phyloP scores from a whole-genome alignment of 2,888 invertebrate species.

The Trissoscelio sp. region DNA sequence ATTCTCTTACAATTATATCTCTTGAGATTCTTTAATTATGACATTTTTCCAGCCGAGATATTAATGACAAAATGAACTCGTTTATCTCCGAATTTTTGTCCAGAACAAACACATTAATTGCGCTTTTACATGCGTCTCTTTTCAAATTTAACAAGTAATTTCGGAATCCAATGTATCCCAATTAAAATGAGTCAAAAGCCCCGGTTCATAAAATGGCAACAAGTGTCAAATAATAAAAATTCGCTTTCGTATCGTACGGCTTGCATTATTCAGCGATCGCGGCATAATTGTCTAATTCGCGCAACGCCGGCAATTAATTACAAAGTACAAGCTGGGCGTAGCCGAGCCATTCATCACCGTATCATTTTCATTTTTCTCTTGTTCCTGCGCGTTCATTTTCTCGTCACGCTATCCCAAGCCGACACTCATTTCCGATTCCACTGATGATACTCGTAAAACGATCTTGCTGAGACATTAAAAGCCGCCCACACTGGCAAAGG shows the following conservation, averaged over 20 bases:
- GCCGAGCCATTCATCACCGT: constrained; percentile 54
- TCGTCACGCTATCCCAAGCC: constrained; percentile 62
- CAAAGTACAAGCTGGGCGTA: constrained; percentile 34
- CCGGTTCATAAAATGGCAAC: constrained; percentile 31
- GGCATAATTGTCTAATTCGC: constrained; percentile 50
- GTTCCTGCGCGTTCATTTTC: constrained; percentile 49
- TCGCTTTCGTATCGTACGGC: not conserved
- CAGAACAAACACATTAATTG: constrained; percentile 27
- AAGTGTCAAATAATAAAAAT: constrained; percentile 44
- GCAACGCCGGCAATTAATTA: constrained; percentile 51
- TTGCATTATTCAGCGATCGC: constrained; percentile 27
- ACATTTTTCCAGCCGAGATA: constrained; percentile 16
- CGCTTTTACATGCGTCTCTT: not conserved
- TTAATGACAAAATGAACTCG: constrained; percentile 34
- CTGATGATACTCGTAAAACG: constrained; percentile 71
- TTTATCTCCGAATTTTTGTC: constrained; percentile 11
- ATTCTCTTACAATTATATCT: constrained; percentile 19
- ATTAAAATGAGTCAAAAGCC: no score
- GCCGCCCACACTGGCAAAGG: constrained; percentile 69
- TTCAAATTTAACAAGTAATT: constrained; percentile 12
- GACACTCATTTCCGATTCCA: constrained; percentile 61
- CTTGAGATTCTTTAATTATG: constrained; percentile 25
- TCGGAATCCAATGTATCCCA: no score
- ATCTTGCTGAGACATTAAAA: constrained; percentile 67
- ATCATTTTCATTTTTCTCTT: constrained; percentile 58